Conservation (phyloP, 2,888 invertebrate genomes). For the Empis stercorea region DNA sequence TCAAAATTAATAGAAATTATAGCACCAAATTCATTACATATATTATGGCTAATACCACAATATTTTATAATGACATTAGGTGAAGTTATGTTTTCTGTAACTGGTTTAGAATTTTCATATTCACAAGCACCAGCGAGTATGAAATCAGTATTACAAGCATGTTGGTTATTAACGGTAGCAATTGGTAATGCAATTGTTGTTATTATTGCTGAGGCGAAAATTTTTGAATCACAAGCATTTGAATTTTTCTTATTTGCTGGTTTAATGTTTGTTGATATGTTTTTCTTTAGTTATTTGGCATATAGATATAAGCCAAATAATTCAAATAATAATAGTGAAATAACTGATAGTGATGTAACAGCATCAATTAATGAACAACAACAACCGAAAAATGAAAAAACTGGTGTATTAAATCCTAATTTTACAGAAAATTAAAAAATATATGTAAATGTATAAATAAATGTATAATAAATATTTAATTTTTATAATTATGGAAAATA, state of each 20-base stretch:
- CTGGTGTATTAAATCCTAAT: no score
- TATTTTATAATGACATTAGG: conserved; percentile 53
- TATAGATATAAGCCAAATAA: conserved; percentile 50
- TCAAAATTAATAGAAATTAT: conserved; percentile 18
- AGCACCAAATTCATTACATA: conserved; percentile 40
- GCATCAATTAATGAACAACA: background rate
- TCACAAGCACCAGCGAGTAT: conserved; percentile 60
- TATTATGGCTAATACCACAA: conserved; percentile 54
- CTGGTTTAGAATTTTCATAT: conserved; percentile 58
- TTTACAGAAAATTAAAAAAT: no score
- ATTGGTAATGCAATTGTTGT: conserved; percentile 90
- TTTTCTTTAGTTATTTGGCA: conserved; percentile 70
- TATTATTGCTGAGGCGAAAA: conserved; percentile 65
- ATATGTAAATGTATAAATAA: no score
- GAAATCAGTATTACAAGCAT: conserved; percentile 88
- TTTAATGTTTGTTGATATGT: conserved; percentile 72
- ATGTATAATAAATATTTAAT: no score
- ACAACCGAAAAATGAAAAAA: no score
- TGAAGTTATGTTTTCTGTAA: conserved; percentile 52
- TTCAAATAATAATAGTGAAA: conserved; percentile 4
- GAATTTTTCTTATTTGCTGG: conserved; percentile 85
- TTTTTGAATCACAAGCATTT: conserved; percentile 64
- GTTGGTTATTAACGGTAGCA: conserved; percentile 88
- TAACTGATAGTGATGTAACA: background rate
- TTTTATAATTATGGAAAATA: no score